Conservation (phyloP, 2,797 vertebrate species). For the Carapus acus region DNA sequence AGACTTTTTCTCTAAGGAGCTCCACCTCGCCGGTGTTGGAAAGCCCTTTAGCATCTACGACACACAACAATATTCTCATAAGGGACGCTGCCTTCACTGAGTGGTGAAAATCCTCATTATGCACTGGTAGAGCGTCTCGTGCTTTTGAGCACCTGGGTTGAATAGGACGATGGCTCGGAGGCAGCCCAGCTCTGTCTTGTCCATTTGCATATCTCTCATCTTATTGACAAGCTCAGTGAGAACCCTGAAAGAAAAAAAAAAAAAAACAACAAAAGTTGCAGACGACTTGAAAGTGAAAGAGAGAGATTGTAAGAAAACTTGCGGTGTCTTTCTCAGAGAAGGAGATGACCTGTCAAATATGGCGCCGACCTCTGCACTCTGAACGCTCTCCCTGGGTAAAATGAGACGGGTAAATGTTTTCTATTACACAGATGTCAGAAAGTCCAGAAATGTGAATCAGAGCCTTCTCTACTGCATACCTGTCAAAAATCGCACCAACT, state of each 20-base stretch:
- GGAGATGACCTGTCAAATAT: constrained; percentile 84
- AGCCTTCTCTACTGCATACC: constrained; percentile 58
- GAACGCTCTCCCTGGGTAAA: constrained; percentile 79
- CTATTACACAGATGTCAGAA: not conserved
- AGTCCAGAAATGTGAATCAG: not conserved
- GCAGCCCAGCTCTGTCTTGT: constrained; percentile 94
- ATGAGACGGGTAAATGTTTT: constrained; percentile 9
- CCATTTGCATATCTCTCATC: constrained; percentile 99
- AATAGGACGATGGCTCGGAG: constrained; percentile 95
- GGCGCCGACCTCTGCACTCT: constrained; percentile 90
- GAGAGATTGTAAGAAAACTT: not conserved
- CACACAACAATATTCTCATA: not conserved
- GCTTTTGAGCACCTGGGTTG: constrained; percentile 80
- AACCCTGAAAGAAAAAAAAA: constrained; percentile 71
- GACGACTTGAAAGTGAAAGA: not conserved
- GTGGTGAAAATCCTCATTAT: not conserved
- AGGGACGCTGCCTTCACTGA: not conserved
- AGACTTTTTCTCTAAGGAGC: constrained; percentile 90
- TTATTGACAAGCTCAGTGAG: constrained; percentile 96
- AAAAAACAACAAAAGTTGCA: too few species aligned
- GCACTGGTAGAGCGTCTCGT: not conserved
- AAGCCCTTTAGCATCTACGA: constrained; percentile 91
- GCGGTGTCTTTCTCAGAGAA: not conserved
- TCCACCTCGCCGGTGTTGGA: constrained; percentile 93
- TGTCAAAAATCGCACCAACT: constrained; percentile 95